Evolutionary conservation across 2,113 vertebrate genomes (phyloP), one percentile per base, ranked within the genome.

Genomic region (Cyanoramphus novaezelandiae): DNA sequence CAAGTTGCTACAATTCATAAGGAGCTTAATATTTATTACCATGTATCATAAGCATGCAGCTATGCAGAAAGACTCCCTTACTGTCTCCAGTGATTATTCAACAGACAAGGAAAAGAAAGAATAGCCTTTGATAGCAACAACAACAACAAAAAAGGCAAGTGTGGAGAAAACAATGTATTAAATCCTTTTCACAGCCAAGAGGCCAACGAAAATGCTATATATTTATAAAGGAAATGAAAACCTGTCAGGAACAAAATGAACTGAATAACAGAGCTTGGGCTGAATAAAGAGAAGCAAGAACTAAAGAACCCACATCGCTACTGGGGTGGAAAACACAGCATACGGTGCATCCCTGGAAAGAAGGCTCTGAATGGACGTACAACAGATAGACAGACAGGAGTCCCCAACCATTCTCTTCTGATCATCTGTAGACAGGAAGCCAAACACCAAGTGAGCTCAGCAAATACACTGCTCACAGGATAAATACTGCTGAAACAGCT

Each of bases 161-260:
- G 86, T 93, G 69, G 88, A 91, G 70, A 94, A 97, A 94, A 95
- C 95, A 96, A 96, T 92, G 96, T 91, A 96, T 95, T 96, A 93
- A 96, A 96, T 94, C 91, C 96, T 94, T 96, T 96, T 94, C 88
- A 89, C 91, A 95, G 96, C 88, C 96, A 96, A 95, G 92, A 95
- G 96, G 96, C 86, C 95, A 96, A 92, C 5, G 21, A 96, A 96
- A 96, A 96, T 91, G 92, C 92, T 97, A 96, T 96, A 74, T 96
- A 96, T 96, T 97, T 97, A 96, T 97, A 96, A 97, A 94, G 96
- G 86, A 97, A 97, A 96, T 97, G 91, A 96, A 97, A 97, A 97
- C 94, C 96, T 97, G 93, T 96, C 95, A 96, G 53, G 77, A 92
- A 76, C 88, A 69, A 96, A 97, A 97, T 91, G 91, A 96, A 95